Percentiles rank a stretch among this genome's conserved stretches.
These are phyloP conservation scores for Gymnocephalus cernua DNA, from an alignment of 2,113 vertebrate genomes.

Conservation along the genomic window DNA sequence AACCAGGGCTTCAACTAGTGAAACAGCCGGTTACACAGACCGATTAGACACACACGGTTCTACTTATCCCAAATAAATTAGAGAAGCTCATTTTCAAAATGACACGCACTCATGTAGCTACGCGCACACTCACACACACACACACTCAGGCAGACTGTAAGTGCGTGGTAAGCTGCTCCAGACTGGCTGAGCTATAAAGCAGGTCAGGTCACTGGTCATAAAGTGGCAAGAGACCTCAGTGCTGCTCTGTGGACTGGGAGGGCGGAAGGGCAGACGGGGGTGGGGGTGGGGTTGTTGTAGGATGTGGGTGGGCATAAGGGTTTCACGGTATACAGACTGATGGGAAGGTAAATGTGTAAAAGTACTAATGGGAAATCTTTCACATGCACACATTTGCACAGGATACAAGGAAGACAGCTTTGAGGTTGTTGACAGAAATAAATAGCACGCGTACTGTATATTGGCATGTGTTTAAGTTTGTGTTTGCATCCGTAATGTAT, in stretches of 20 bases:
- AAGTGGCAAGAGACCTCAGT: conserved; percentile 31
- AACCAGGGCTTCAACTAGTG: conserved; percentile 4
- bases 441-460: background rate
- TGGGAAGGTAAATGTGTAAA: conserved; percentile 18
- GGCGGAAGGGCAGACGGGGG: background rate
- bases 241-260: conserved; percentile 16
- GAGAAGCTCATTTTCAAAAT: conserved; percentile 2
- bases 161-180: conserved; percentile 64
- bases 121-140: conserved; percentile 24
- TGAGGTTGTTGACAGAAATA: conserved; percentile 1
- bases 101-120: background rate
- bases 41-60: conserved; percentile 12
- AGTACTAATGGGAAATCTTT: conserved; percentile 3
- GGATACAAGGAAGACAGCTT: background rate
- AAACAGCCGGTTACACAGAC: conserved; percentile 33
- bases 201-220: conserved; percentile 60
- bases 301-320: conserved; percentile 63
- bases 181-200: conserved; percentile 63
- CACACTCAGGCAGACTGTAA: conserved; percentile 38
- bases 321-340: conserved; percentile 10
- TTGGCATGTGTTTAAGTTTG: conserved; percentile 5
- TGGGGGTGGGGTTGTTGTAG: conserved; percentile 9
- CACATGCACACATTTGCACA: conserved; percentile 1
- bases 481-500: conserved; percentile 6
- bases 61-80: conserved; percentile 17